These are phyloP conservation scores for Eilema griseolum DNA, from an alignment of 2,888 invertebrate genomes.

Conservation along the genomic window DNA sequence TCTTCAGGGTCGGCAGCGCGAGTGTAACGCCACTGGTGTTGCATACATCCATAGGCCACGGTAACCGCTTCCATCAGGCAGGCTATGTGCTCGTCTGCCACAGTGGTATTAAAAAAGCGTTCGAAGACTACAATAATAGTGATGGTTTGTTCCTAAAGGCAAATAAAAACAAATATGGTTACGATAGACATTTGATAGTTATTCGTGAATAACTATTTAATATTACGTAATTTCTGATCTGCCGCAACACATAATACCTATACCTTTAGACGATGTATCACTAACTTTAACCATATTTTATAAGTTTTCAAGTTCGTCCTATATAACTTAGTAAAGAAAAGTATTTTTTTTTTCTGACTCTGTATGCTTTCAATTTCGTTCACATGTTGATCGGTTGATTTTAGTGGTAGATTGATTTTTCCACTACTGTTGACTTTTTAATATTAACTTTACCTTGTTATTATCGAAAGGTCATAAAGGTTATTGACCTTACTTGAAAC, in stretches of 20 bases:
- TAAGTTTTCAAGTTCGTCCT: slow-evolving; percentile 52
- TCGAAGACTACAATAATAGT: too few relatives aligned
- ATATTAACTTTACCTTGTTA: neutral
- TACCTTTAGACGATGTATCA: slow-evolving; percentile 48
- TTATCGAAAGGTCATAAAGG: neutral
- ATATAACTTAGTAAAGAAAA: slow-evolving; percentile 47
- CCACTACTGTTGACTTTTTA: neutral
- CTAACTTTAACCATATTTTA: slow-evolving; percentile 53
- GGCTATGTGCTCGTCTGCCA: too few relatives aligned
- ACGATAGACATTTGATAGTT: too few relatives aligned
- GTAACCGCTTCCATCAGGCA: too few relatives aligned
- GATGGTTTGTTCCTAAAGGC: too few relatives aligned
- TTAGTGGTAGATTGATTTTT: neutral
- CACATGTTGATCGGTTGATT: neutral
- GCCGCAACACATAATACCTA: slow-evolving; percentile 47
- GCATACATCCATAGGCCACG: too few relatives aligned
- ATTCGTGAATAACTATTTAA: slow-evolving; percentile 26
- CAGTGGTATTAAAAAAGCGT: too few relatives aligned
- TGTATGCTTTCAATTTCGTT: slow-evolving; percentile 29
- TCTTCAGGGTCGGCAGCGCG: too few relatives aligned
- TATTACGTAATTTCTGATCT: slow-evolving; percentile 39
- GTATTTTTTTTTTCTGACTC: slow-evolving; percentile 45
- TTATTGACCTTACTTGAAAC: neutral
- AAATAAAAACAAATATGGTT: too few relatives aligned
- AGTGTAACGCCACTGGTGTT: too few relatives aligned